These are phyloP conservation scores for Alcis repandata DNA, from an alignment of 2,888 invertebrate genomes.

Conservation along the genomic window DNA sequence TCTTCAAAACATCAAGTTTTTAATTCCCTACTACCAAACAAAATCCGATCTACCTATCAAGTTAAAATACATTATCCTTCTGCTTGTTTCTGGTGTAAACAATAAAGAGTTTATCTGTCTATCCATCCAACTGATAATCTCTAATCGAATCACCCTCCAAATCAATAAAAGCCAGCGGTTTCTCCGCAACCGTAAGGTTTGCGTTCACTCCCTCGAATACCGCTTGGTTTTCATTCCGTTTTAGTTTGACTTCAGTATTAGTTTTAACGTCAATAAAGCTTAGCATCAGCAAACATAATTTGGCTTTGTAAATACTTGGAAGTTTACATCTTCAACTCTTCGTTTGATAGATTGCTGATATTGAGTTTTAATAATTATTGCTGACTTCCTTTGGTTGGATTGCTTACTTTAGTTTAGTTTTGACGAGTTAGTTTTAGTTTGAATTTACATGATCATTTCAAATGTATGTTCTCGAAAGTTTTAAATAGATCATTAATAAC, in stretches of 20 bases:
- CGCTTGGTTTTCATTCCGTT: conserved; percentile 44
- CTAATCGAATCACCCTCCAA: conserved; percentile 17
- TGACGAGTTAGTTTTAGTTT: neutral
- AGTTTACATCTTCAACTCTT: conserved; percentile 30
- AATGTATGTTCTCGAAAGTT: no score
- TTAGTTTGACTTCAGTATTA: conserved; percentile 27
- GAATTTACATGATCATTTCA: no score
- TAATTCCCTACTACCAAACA: neutral
- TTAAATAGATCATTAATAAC: no score
- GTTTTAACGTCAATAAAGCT: conserved; percentile 40
- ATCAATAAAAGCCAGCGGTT: conserved; percentile 15
- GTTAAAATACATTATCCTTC: no score
- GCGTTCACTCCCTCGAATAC: conserved; percentile 38
- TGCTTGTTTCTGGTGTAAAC: no score
- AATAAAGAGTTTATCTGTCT: no score
- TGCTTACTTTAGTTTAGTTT: neutral
- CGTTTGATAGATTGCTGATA: conserved; percentile 29
- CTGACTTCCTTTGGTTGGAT: conserved; percentile 13
- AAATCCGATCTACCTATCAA: no score
- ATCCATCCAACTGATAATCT: neutral
- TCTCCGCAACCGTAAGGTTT: conserved; percentile 1
- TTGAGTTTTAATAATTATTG: conserved; percentile 17
- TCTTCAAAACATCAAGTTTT: neutral
- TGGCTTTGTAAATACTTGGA: conserved; percentile 57
- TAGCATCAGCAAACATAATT: conserved; percentile 53